Evolutionary conservation across 2,113 vertebrate species (phyloP).

Genomic region (Eublepharis macularius): DNA sequence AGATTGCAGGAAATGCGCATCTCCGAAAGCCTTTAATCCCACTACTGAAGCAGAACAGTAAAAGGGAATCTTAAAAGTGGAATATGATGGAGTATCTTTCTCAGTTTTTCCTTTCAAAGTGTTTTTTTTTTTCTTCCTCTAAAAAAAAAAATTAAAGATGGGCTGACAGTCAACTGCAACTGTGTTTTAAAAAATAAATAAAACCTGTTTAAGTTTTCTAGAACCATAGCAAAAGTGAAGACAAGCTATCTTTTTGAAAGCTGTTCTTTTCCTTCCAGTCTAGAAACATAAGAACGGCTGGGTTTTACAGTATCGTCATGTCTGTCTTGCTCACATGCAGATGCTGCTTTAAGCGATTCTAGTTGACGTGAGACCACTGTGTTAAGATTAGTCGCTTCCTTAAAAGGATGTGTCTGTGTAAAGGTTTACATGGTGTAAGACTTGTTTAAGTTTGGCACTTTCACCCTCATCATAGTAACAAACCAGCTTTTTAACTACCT

Average conservation of each 20-base stretch:
- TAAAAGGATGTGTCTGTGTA: conserved; percentile 11
- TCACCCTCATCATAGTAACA: conserved; percentile 30
- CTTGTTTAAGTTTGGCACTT: conserved; percentile 52
- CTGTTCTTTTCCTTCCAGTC: neutral
- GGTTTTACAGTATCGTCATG: neutral
- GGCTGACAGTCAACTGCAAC: too few relatives aligned
- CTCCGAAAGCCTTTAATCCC: conserved; percentile 61
- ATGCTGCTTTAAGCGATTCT: neutral
- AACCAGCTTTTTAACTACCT: neutral
- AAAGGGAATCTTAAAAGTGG: conserved; percentile 69
- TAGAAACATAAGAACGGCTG: neutral
- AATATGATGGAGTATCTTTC: conserved; percentile 62
- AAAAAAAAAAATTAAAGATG: neutral
- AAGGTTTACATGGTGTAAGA: conserved; percentile 12
- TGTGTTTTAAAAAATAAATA: neutral
- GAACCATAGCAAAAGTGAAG: neutral
- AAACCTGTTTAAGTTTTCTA: neutral
- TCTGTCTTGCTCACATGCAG: neutral
- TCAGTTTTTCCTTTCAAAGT: conserved; percentile 42
- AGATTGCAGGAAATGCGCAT: conserved; percentile 63
- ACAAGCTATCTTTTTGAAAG: neutral
- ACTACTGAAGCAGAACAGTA: conserved; percentile 55
- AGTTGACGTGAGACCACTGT: conserved; percentile 21
- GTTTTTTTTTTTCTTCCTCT: conserved; percentile 25
- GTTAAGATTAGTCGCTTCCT: conserved; percentile 37